Evolutionary conservation across 1,140 invertebrate species (phyloP), one percentile per base, ranked within the genome.

Genomic region (Nilaparvata lugens): DNA sequence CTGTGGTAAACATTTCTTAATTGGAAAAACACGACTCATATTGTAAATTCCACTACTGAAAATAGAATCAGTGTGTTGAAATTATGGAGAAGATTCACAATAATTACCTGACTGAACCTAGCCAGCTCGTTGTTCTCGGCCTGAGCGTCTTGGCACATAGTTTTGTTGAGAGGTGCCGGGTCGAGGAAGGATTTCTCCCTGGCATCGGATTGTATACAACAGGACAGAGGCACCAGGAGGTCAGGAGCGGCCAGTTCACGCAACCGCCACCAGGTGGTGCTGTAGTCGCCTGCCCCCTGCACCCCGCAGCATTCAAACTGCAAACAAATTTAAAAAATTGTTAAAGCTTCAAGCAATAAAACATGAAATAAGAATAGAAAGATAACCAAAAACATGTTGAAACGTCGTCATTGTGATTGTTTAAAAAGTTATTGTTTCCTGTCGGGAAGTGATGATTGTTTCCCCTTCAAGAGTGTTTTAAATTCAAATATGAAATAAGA

Each of bases 231-330:
- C 14, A 91, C 86, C 0, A 84, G 75, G 67, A 89, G 75, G 18
- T 86, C 84, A 56, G 81, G 77, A 60, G 84, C 79, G 0, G 87
- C 85, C 38, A 87, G 77, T 65, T 84, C 79, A 65, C 85, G 81
- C n/a, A 89, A 74, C 58, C 85, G 79, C 89, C 89, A 93, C 67
- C 83, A 73, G 1, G 89, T 91, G 58, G 86, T 87, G 62, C 87
- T 84, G 72, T 91, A 93, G 78, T 93, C 91, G 51, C 80, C 78
- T 2, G 85, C 83, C 63, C 83, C 83, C 25, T 83, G 81, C 67
- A 92, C 86, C 9, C 89, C 91, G 72, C 91, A 94, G 68, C 91
- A 94, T 59, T 86, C 78, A 67, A 91, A 86, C 82, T 90, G 60
- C 31, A 43, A 60, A 65, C 63, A 24, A 53, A 52, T 62, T 45